Evolutionary conservation across 2,888 invertebrate genomes (phyloP).

Genomic region (Leptopilina syphax): DNA sequence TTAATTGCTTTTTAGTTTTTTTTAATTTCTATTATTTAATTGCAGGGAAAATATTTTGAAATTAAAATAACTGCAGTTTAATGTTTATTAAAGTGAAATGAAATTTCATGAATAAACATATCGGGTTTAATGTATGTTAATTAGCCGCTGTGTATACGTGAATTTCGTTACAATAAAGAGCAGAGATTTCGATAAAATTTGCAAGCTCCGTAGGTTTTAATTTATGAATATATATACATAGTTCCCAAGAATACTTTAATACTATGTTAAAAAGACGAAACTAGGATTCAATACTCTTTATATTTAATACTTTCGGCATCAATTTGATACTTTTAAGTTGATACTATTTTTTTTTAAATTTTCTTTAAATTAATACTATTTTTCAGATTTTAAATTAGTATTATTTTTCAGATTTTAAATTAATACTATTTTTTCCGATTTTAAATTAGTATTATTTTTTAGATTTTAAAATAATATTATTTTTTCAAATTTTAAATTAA

Average conservation of each 20-base stretch:
- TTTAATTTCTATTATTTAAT: background rate
- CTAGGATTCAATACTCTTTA: background rate
- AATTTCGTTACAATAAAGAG: constrained; percentile 16
- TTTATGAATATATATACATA: constrained; percentile 6
- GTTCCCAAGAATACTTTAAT: constrained; percentile 18
- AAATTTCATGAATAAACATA: constrained; percentile 18
- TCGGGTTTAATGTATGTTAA: background rate
- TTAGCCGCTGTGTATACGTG: background rate
- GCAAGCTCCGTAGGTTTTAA: constrained; percentile 20
- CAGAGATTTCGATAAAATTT: constrained; percentile 15
- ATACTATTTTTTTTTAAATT: no score
- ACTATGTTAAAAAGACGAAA: constrained; percentile 21
- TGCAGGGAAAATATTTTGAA: background rate
- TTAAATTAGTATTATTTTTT: no score
- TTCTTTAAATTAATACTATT: no score
- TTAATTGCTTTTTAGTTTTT: no score
- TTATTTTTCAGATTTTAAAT: no score
- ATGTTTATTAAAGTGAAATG: constrained; percentile 17
- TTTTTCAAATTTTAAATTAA: no score
- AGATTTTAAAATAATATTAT: no score
- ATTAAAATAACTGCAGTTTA: background rate
- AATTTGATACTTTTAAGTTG: no score
- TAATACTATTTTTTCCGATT: no score
- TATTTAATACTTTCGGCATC: no score
- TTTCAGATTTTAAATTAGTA: no score